phyloP scores from a whole-genome alignment of 2,113 vertebrate genomes.

The Dipodomys ordii region DNA sequence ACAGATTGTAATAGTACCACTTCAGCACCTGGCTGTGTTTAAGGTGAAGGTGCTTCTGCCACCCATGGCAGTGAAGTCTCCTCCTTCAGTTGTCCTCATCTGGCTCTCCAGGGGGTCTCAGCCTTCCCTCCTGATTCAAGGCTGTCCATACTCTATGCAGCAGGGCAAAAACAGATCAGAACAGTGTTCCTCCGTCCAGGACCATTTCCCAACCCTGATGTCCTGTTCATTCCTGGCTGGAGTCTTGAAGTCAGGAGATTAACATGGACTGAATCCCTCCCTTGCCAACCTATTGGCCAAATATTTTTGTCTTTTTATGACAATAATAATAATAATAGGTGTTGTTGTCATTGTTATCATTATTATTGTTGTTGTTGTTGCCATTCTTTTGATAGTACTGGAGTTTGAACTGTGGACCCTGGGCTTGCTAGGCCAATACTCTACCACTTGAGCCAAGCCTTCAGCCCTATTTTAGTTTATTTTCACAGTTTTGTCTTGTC shows the following conservation, averaged over 20 bases:
- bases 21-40: background rate
- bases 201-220: no score
- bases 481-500: slow-evolving; percentile 14
- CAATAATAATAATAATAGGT: no score
- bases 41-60: background rate
- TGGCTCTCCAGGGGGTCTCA: fast-evolving
- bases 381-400: no score
- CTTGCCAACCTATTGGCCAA: background rate
- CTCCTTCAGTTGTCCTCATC: background rate
- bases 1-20: background rate
- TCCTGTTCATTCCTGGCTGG: background rate
- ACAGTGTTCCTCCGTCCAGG: background rate
- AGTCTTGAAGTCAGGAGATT: background rate
- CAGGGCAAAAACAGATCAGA: background rate
- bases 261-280: background rate
- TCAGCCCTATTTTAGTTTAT: no score
- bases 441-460: no score
- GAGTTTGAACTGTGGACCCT: no score
- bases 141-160: fast-evolving
- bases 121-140: background rate
- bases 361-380: no score
- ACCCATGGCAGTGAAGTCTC: background rate
- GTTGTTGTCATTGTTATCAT: no score
- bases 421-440: no score
- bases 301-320: background rate